Evolutionary conservation across 2,113 vertebrate species (phyloP), one percentile per base, ranked within the genome.

Genomic region (Meriones unguiculatus): DNA sequence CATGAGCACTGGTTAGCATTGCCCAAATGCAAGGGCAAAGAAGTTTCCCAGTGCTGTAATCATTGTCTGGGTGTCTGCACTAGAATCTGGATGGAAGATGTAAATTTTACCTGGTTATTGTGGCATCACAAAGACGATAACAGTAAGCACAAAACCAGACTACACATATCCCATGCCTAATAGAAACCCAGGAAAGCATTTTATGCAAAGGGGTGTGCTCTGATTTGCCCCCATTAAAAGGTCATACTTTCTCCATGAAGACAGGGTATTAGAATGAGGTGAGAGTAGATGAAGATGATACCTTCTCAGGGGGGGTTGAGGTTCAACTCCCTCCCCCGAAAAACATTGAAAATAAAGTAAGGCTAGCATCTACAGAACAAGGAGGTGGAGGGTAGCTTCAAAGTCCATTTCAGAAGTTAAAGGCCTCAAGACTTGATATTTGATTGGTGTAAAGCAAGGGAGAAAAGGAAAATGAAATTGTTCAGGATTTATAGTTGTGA

Each of bases 321-420:
- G 7, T 77, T 89, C 50, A 50, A 10, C 28, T 3, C 15, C 46
- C 25, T 17, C 30, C 46, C 46, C 4, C 4, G 5, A 46, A 41
- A 59, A 85, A 77, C 11, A 75, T 14, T 24, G 54, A 14, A 64
- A 59, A 38, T 72, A 50, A 96, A 46, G 1, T 86, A 70, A 77
- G 18, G 8, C 9, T 65, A 93, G 7, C 77, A 2, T 57, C 38
- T 64, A 32, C 7, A 95, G 38, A 93, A 87, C 57, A 70, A 70
- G 67, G 65, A 94, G 57, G 67, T 59, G 76, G 17, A 89, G 2
- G 4, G 12, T 90, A 30, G 4, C 59, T 96, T 85, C 46, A 85
- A 92, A 95, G 80, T 87, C 64, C 73, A 95, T 80, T 82, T 95
- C n/a, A 93, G 35, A 84, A 59, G 50, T 80, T 46, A 72, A 90